Base-by-base conservation (phyloP, 2,797 vertebrate species). In the Champsocephalus esox region DNA sequence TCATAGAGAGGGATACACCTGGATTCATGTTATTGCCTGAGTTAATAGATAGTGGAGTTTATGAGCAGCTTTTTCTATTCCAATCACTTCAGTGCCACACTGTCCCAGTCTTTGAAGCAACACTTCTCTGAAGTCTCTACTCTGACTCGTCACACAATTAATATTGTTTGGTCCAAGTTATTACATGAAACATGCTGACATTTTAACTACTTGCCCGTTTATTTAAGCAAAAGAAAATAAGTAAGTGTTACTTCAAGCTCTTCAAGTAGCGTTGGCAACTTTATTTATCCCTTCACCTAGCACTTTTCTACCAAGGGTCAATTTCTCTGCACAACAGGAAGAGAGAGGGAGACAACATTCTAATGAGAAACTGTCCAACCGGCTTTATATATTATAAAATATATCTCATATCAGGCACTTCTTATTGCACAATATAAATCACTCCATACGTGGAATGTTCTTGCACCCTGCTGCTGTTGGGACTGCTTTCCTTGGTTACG, bases 11-110 rank as follows among this genome's bases (percentile, higher is more conserved):
- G 0, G 28, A 46, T 66, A 43, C 43, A 69, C 24, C 60, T 68
- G 46, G 32, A 0, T 71, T n/a, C n/a, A 41, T 57, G 14, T 71
- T 66, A 32, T 60, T 70, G 63, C 3, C 51, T 66, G 67, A 66
- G 55, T 51, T 76, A 68, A 62, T 17, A 67, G 34, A 17, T 76
- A 43, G 73, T 57, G 12, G 61, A 63, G 50, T 75, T 77, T 43
- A 12, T 66, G 67, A 57, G 41, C 71, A 70, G 68, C 38, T 62
- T 50, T 75, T 73, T 71, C 52, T 79, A 41, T 48, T 70, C 50
- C 28, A 38, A 75, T 49, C 51, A 44, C 51, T 54, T 68, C 38
- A 68, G 4, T 61, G 43, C 28, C 65, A 67, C 51, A 46, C 9
- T 32, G 44, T 54, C 60, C 32, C 13, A 32, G 7, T 54, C 67